phyloP scores from a whole-genome alignment of 2,113 vertebrate species.

The Bos indicus region DNA sequence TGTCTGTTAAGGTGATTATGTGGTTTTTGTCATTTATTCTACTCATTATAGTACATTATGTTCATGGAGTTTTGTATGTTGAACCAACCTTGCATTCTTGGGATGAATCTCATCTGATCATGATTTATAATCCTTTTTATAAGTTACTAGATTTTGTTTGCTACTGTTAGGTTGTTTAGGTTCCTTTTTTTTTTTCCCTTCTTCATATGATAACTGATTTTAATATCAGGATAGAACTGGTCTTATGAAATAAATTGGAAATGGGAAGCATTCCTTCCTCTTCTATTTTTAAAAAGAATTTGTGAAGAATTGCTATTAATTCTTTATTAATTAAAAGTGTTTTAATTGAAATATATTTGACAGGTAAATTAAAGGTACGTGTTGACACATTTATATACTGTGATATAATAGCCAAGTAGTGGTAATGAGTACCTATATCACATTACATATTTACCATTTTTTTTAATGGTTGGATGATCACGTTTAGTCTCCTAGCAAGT shows the following conservation, averaged over 20 bases:
- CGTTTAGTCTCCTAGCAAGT: background rate
- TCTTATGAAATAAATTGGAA: background rate
- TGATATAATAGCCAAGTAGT: background rate
- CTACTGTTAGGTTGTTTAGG: background rate
- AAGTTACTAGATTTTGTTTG: background rate
- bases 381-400: background rate
- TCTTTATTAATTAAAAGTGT: background rate
- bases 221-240: background rate
- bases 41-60: background rate
- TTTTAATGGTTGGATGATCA: background rate
- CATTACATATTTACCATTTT: background rate
- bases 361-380: background rate
- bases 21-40: background rate
- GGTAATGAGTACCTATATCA: background rate
- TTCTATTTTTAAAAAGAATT: background rate
- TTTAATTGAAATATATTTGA: background rate
- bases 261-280: background rate
- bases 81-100: background rate
- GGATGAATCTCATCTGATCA: background rate
- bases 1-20: background rate
- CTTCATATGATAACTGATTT: background rate
- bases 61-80: background rate
- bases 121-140: background rate
- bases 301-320: background rate
- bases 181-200: background rate